phyloP scores from a whole-genome alignment of 2,113 vertebrate species.

The Dunckerocampus dactyliophorus region DNA sequence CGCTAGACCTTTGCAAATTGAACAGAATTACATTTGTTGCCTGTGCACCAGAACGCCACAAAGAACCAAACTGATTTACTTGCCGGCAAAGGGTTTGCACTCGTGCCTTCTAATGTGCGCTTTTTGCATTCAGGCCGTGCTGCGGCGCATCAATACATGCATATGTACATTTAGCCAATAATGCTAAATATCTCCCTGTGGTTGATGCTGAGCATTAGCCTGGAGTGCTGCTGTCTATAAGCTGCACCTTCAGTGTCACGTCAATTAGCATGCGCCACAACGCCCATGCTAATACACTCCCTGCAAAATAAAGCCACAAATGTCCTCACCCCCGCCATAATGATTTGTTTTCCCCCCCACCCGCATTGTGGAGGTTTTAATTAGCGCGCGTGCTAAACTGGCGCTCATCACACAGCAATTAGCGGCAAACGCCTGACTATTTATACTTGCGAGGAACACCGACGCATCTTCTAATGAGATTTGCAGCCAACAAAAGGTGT shows the following conservation, averaged over 20 bases:
- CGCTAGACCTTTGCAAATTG: conserved; percentile 66
- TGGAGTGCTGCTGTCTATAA: conserved; percentile 45
- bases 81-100: conserved; percentile 32
- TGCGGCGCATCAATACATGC: conserved; percentile 55
- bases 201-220: conserved; percentile 44
- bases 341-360: conserved; percentile 20
- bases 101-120: conserved; percentile 22
- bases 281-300: conserved; percentile 63
- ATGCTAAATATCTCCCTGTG: conserved; percentile 66
- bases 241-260: conserved; percentile 27
- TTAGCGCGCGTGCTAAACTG: conserved; percentile 36
- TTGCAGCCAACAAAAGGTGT: background rate
- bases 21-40: conserved; percentile 67
- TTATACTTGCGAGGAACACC: background rate
- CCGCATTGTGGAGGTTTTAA: conserved; percentile 49
- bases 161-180: conserved; percentile 73
- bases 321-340: conserved; percentile 38
- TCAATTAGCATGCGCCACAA: conserved; percentile 56
- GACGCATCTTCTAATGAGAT: background rate
- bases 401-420: conserved; percentile 7
- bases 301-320: conserved; percentile 45
- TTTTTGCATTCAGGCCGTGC: conserved; percentile 25
- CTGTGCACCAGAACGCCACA: conserved; percentile 54
- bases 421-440: background rate
- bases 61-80: conserved; percentile 51